Conservation (phyloP, 2,797 vertebrate species). For the Bufotes viridis region DNA sequence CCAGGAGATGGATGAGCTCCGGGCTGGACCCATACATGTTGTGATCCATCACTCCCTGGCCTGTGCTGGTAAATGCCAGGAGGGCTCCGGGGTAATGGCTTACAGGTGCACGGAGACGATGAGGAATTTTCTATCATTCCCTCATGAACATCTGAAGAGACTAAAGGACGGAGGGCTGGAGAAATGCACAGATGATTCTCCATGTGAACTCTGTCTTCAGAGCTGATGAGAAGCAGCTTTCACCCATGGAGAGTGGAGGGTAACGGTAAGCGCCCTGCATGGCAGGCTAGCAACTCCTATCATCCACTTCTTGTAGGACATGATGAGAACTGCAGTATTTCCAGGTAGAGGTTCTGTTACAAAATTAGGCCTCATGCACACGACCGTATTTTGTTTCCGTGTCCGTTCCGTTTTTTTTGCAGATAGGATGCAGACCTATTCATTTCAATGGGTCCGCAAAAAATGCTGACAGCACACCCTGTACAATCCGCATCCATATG, state of each 20-base stretch:
- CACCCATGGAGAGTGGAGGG: not conserved
- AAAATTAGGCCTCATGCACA: too few species aligned
- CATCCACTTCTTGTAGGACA: not conserved
- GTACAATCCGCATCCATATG: too few species aligned
- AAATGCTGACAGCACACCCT: too few species aligned
- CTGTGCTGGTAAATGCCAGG: not conserved
- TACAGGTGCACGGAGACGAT: slow-evolving; percentile 16
- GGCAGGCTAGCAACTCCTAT: not conserved
- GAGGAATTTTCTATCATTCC: slow-evolving; percentile 29
- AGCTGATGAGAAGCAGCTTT: not conserved
- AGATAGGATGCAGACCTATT: too few species aligned
- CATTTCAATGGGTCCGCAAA: too few species aligned
- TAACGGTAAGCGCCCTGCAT: not conserved
- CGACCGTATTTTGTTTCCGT: too few species aligned
- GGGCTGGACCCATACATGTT: not conserved
- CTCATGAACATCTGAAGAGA: slow-evolving; percentile 11
- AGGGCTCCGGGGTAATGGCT: slow-evolving; percentile 9
- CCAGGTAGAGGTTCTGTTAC: too few species aligned
- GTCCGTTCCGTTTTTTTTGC: too few species aligned
- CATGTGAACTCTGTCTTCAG: not conserved
- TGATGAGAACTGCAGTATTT: too few species aligned
- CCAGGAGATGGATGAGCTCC: slow-evolving; percentile 20
- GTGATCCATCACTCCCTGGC: not conserved
- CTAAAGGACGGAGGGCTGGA: not conserved
- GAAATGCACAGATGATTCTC: not conserved